Percentiles rank a stretch among this genome's conserved stretches.
Evolutionary conservation across 1,140 invertebrate species (phyloP).

Genomic region (Vanessa tameamea): DNA sequence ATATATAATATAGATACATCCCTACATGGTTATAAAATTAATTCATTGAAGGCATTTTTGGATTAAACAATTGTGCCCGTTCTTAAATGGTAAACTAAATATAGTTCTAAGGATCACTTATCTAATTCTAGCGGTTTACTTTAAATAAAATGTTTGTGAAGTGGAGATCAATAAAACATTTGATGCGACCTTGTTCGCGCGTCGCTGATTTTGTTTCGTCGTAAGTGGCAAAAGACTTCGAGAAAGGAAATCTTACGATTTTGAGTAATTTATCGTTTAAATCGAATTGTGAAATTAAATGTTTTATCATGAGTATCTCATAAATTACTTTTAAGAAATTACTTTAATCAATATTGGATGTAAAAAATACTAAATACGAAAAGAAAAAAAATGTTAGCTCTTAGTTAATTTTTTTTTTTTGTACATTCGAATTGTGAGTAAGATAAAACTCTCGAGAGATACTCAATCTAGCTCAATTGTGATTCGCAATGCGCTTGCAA

Average conservation of each 20-base stretch:
- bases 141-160: constrained; percentile 9
- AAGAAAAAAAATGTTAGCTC: not conserved
- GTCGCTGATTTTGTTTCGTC: constrained; percentile 27
- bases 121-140: constrained; percentile 6
- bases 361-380: not conserved
- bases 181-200: constrained; percentile 26
- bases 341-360: too few species aligned
- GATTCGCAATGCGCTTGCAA: constrained; percentile 32
- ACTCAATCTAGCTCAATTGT: constrained; percentile 30
- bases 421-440: not conserved
- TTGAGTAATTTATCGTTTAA: constrained; percentile 28
- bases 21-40: too few species aligned
- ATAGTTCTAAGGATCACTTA: not conserved
- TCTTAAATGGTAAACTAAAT: not conserved
- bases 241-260: constrained; percentile 31
- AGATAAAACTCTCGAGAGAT: constrained; percentile 2
- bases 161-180: constrained; percentile 1
- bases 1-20: too few species aligned
- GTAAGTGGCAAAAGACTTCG: constrained; percentile 16
- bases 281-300: constrained; percentile 19
- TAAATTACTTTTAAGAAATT: constrained; percentile 4
- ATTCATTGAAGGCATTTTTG: too few species aligned
- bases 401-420: not conserved
- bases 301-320: constrained; percentile 14
- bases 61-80: too few species aligned